Conservation (phyloP, 2,888 invertebrate genomes). For the Pammene aurita region DNA sequence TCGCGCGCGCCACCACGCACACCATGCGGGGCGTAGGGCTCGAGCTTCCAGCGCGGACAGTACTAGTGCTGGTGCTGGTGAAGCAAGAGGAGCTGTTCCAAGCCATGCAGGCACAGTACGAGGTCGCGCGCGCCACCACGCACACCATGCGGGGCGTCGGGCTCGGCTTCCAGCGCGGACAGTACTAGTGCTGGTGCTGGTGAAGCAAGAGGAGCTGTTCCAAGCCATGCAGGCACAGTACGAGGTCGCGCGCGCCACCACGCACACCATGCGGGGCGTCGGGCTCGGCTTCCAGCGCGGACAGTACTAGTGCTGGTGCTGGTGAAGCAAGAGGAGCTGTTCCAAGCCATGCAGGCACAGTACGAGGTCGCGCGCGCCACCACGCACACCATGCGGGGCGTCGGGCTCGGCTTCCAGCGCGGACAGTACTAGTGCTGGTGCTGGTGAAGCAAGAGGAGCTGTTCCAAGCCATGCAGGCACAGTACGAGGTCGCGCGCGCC, state of each 20-base stretch:
- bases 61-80: constrained; percentile 46
- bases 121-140: constrained; percentile 96
- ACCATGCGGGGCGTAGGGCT: constrained; percentile 95
- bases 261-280: constrained; percentile 96
- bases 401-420: constrained; percentile 89
- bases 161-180: constrained; percentile 86
- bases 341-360: constrained; percentile 96
- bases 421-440: constrained; percentile 56
- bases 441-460: constrained; percentile 89
- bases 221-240: constrained; percentile 97
- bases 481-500: constrained; percentile 97
- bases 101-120: constrained; percentile 98
- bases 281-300: constrained; percentile 88
- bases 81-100: constrained; percentile 94
- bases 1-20: constrained; percentile 97
- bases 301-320: constrained; percentile 52
- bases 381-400: constrained; percentile 97
- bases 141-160: constrained; percentile 97
- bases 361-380: constrained; percentile 97
- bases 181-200: constrained; percentile 49
- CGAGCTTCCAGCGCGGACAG: constrained; percentile 85
- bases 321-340: constrained; percentile 91
- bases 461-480: constrained; percentile 96
- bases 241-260: constrained; percentile 96
- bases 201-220: constrained; percentile 93